A percentile compares a stretch with the other conserved stretches of the same genome.
These are phyloP conservation scores for Ricordea florida DNA, from an alignment of 92 coral and sea anemone species.

Conservation along the genomic window DNA sequence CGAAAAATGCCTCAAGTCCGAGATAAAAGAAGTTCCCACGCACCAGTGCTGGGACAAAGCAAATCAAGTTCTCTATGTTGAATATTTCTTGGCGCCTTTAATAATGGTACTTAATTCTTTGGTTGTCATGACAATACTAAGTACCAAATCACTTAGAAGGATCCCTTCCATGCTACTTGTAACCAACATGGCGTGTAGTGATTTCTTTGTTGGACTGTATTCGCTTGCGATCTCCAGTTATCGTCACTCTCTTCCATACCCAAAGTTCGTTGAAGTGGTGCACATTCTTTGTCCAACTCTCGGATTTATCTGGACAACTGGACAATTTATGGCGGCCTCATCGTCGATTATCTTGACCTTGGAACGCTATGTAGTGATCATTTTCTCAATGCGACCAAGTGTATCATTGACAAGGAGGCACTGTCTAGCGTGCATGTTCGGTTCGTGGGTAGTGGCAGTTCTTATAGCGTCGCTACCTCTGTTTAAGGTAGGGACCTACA, in stretches of 20 bases:
- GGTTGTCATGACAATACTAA: constrained; percentile 28
- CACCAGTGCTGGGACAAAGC: constrained; percentile 80
- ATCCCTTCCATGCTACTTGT: constrained; percentile 62
- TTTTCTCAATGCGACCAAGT: constrained; percentile 69
- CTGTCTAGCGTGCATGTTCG: constrained; percentile 21
- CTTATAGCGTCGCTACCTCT: constrained; percentile 61
- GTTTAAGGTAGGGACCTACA: constrained; percentile 72
- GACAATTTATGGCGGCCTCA: constrained; percentile 47
- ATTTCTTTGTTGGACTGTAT: constrained; percentile 54
- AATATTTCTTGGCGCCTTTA: constrained; percentile 55
- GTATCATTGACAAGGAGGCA: constrained; percentile 23
- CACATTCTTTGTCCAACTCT: constrained; percentile 39
- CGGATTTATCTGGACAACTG: constrained; percentile 72
- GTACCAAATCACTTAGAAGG: constrained; percentile 48
- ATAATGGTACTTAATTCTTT: constrained; percentile 54
- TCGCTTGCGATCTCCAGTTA: constrained; percentile 45
- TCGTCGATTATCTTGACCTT: constrained; percentile 63
- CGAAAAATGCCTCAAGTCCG: constrained; percentile 51
- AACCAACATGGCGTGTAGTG: constrained; percentile 73
- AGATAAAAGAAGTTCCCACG: constrained; percentile 40
- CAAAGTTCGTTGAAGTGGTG: constrained; percentile 4
- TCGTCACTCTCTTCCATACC: constrained; percentile 58
- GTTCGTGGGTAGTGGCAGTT: constrained; percentile 56
- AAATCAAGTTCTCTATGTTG: constrained; percentile 55
- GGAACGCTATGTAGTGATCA: constrained; percentile 70